Percentiles rank a stretch among this genome's conserved stretches.
Conservation (phyloP, 2,797 vertebrate species). For the Falco berigora region DNA sequence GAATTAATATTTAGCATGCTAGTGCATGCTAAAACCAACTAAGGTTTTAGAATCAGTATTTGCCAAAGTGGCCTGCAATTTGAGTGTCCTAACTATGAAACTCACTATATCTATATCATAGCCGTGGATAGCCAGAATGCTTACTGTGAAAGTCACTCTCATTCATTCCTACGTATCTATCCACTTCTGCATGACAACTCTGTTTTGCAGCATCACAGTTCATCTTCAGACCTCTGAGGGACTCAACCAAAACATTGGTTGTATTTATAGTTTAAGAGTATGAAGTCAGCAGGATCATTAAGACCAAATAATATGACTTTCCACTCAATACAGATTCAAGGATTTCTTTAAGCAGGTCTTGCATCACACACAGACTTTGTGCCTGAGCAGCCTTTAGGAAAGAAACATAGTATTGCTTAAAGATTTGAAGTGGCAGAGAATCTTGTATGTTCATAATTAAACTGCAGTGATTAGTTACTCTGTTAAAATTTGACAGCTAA, state of each 20-base stretch:
- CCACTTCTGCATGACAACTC: neutral
- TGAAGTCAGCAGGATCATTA: neutral
- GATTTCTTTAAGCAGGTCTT: neutral
- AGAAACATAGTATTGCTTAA: neutral
- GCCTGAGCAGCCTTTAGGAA: neutral
- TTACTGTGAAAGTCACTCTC: neutral
- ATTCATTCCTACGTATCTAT: neutral
- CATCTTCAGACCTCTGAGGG: neutral
- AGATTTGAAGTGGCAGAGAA: neutral
- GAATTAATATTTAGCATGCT: neutral
- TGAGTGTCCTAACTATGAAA: neutral
- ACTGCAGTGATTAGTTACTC: neutral
- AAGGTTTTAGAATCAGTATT: neutral
- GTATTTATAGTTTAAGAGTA: neutral
- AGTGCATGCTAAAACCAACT: neutral
- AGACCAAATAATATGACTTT: neutral
- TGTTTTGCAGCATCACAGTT: neutral
- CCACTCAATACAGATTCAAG: neutral
- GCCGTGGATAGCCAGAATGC: neutral
- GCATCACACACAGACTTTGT: neutral
- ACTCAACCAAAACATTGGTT: neutral
- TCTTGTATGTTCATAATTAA: neutral
- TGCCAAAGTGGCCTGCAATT: neutral
- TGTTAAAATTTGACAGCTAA: neutral
- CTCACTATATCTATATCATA: neutral